Evolutionary conservation across 2,888 invertebrate species (phyloP).

Genomic region (Catocala fraxini): DNA sequence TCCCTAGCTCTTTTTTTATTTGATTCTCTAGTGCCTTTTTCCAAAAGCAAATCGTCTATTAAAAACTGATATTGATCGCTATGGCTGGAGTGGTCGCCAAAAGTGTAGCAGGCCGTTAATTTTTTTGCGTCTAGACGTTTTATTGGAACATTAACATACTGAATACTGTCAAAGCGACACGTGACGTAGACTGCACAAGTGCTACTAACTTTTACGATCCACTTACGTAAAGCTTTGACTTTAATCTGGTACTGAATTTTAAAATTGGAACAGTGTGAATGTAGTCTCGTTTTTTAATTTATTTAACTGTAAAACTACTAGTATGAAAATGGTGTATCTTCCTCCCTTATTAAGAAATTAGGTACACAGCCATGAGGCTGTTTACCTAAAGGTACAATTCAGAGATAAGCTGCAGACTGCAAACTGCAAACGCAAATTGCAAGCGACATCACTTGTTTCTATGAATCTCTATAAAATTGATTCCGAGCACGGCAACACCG

Average conservation of each 20-base stretch:
- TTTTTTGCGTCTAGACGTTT: conserved; percentile 63
- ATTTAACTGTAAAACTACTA: no score
- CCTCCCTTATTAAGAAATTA: no score
- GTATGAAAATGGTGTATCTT: no score
- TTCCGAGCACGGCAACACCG: no score
- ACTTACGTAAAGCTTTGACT: conserved; percentile 25
- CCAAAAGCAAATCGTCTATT: conserved; percentile 81
- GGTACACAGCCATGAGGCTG: no score
- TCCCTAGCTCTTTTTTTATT: conserved; percentile 78
- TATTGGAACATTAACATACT: conserved; percentile 51
- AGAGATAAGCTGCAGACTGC: no score
- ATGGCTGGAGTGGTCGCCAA: conserved; percentile 61
- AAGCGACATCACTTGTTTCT: no score
- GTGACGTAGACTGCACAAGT: conserved; percentile 37
- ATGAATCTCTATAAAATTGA: no score
- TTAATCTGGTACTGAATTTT: conserved; percentile 29
- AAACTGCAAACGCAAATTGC: no score
- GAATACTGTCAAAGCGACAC: conserved; percentile 44
- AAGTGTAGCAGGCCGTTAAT: conserved; percentile 47
- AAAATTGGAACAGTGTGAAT: background rate
- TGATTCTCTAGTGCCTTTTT: conserved; percentile 76
- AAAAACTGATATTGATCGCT: conserved; percentile 73
- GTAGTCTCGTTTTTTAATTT: background rate
- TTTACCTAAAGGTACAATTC: no score
- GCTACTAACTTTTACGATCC: conserved; percentile 29